Evolutionary conservation across 2,888 invertebrate species (phyloP).

Genomic region (Plebejus anna): DNA sequence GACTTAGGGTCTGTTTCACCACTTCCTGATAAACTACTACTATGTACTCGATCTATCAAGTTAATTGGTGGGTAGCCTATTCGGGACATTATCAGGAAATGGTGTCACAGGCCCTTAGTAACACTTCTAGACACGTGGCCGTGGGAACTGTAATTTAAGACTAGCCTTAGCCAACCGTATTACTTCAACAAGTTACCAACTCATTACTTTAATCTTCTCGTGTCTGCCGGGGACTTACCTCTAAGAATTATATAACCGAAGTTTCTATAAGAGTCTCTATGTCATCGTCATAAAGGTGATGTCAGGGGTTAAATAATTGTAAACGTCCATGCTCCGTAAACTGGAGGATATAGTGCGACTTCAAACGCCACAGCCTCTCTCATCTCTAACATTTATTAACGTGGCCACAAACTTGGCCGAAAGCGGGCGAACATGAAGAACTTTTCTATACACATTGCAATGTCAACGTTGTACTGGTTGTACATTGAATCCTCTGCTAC

Average conservation of each 20-base stretch:
- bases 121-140: background rate
- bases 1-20: no score
- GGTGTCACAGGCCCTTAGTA: no score
- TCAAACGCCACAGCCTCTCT: constrained; percentile 7
- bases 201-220: background rate
- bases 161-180: background rate
- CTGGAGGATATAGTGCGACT: background rate
- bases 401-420: background rate
- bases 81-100: no score
- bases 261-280: background rate
- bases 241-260: background rate
- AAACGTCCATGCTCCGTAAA: background rate
- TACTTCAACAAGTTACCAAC: background rate
- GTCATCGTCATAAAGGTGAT: background rate
- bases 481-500: no score
- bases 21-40: no score
- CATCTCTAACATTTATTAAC: constrained; percentile 11
- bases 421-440: background rate
- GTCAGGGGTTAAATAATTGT: background rate
- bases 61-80: no score
- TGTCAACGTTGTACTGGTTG: background rate
- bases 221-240: no score
- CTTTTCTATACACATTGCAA: background rate
- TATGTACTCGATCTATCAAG: no score
- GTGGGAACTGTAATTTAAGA: background rate